phyloP scores from a whole-genome alignment of 2,113 vertebrate genomes.

The Puffinus mauretanicus region DNA sequence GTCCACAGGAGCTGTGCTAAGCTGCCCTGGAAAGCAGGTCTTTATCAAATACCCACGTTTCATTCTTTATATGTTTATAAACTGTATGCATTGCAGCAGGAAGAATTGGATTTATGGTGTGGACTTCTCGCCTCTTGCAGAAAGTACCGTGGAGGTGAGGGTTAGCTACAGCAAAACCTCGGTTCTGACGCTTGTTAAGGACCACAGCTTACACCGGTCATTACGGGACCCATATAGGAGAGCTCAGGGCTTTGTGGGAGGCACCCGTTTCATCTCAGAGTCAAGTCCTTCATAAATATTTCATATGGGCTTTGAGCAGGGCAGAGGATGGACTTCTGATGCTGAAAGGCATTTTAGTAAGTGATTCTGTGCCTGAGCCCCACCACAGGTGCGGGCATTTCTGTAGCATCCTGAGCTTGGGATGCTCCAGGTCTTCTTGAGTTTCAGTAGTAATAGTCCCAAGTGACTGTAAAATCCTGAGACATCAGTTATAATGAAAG shows the following conservation, averaged over 20 bases:
- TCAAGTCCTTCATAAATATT: not conserved
- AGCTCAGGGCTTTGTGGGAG: not conserved
- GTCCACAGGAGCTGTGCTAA: not conserved
- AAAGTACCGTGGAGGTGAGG: not conserved
- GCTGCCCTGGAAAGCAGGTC: not conserved
- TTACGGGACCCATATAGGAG: not conserved
- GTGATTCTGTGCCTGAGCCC: not conserved
- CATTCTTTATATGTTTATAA: not conserved
- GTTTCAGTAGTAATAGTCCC: not conserved
- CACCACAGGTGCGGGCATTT: accelerated
- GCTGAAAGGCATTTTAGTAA: not conserved
- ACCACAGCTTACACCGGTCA: not conserved
- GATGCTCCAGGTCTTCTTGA: not conserved
- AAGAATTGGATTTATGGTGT: not conserved
- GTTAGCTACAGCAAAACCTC: not conserved
- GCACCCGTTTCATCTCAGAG: not conserved
- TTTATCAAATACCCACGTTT: not conserved
- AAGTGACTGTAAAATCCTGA: not conserved
- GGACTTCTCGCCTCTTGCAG: not conserved
- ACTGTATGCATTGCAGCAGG: not conserved
- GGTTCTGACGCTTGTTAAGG: not conserved
- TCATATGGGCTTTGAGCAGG: not conserved
- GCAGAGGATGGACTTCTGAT: not conserved
- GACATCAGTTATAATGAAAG: not conserved
- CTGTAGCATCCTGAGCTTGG: not conserved